Evolutionary conservation across 2,888 invertebrate species (phyloP), one percentile per base, ranked within the genome.

Genomic region (Bombylius discolor): DNA sequence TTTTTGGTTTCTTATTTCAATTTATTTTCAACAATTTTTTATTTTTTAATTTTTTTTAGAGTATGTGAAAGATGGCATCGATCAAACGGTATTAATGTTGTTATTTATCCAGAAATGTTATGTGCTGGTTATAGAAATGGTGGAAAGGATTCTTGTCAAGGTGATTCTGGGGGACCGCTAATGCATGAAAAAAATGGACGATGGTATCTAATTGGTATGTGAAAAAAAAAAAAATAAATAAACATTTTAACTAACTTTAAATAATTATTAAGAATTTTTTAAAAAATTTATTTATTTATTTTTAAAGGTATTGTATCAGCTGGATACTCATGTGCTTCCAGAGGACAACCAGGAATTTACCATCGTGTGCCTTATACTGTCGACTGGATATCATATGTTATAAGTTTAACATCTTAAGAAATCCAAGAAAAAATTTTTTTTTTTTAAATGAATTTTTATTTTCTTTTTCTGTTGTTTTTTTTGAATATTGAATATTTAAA

Each of bases 21-120:
- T 9, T 36, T 7, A 42, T 11, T 42, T 11, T 42, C 11, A 11
- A 11, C 1, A 11, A 42, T 42, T 5, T 11, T 42, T 42, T 11
- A 42, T 42, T 42, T 11, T 4, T 39, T 9, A 8, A 8, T 14
- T 23, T 33, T 5, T 56, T 62, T 62, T 53, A 68, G 69, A 59
- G 80, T 81, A 48, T 82, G 82, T 63, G 82, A 82, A 64, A 70
- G 81, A 64, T 82, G 81, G 81, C 82, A 82, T 64, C 74, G 81
- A 48, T 81, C 81, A 64, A 82, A 82, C 62, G 82, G 82, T 75
- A 68, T 69, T 63, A 74, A 74, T 60, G 74, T 74, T 48, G 87
- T 92, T 14, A 94, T 94, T 67, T 92, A 93, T 73, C 92, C 92
- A 48, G 94, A 94, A 74, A 94, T 94, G 94, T 83, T 94, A 72